A percentile compares a stretch with the other conserved stretches of the same genome.
phyloP scores from a whole-genome alignment of 2,888 invertebrate genomes.

The Thalpophila matura region DNA sequence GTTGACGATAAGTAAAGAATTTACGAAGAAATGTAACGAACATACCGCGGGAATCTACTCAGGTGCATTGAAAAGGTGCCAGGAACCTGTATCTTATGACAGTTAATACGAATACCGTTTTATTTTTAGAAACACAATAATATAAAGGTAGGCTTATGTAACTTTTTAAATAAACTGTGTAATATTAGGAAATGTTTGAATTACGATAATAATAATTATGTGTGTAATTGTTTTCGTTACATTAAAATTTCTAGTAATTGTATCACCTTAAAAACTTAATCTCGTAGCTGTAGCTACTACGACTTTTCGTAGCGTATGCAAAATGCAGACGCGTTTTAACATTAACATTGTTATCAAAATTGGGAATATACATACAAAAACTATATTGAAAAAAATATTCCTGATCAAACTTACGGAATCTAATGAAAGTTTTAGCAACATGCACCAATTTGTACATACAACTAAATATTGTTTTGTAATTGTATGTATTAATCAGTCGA shows the following conservation, averaged over 20 bases:
- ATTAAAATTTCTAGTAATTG: not conserved
- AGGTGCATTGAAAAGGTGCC: constrained; percentile 70
- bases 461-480: constrained; percentile 26
- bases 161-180: constrained; percentile 21
- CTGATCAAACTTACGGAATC: not conserved
- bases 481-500: constrained; percentile 44
- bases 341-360: no score
- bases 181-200: not conserved
- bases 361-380: no score
- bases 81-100: constrained; percentile 73
- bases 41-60: constrained; percentile 65
- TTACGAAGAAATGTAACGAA: constrained; percentile 66
- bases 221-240: no score
- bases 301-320: constrained; percentile 37
- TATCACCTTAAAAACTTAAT: not conserved
- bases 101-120: constrained; percentile 74
- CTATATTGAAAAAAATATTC: no score
- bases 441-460: constrained; percentile 2
- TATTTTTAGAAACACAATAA: constrained; percentile 70
- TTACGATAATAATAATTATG: no score
- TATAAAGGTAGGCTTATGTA: constrained; percentile 62
- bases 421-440: not conserved
- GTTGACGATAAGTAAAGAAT: constrained; percentile 63
- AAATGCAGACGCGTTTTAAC: no score
- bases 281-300: constrained; percentile 37